These are phyloP conservation scores for Acanthococcus lagerstroemiae DNA, from an alignment of 2,888 invertebrate genomes.

Conservation along the genomic window DNA sequence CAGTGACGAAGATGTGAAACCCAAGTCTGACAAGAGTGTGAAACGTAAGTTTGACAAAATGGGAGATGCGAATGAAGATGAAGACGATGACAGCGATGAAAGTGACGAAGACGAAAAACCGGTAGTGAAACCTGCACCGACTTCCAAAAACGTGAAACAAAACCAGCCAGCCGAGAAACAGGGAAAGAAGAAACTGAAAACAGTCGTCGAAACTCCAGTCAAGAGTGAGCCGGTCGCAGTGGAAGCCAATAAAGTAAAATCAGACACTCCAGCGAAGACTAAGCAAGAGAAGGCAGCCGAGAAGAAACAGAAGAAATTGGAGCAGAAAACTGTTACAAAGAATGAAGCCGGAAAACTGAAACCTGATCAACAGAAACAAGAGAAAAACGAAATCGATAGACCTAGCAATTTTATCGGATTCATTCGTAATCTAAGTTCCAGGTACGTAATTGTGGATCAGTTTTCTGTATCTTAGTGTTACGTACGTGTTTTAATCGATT, in stretches of 20 bases:
- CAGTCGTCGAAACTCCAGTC: too few relatives aligned
- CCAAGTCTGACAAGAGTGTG: not conserved
- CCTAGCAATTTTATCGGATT: not conserved
- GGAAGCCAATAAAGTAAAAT: not conserved
- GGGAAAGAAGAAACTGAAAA: not conserved
- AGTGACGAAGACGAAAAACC: not conserved
- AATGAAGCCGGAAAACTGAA: not conserved
- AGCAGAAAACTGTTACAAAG: too few relatives aligned
- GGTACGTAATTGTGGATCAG: too few relatives aligned
- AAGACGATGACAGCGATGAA: not conserved
- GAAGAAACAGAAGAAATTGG: not conserved
- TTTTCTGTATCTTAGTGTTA: too few relatives aligned
- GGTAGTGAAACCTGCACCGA: not conserved
- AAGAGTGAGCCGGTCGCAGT: not conserved
- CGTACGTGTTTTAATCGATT: too few relatives aligned
- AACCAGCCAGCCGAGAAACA: not conserved
- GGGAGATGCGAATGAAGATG: not conserved
- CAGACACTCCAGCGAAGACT: not conserved
- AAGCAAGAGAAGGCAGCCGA: too few relatives aligned
- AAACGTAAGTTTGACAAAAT: too few relatives aligned
- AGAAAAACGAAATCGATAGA: not conserved
- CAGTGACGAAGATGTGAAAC: not conserved
- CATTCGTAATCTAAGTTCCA: too few relatives aligned
- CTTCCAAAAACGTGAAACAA: not conserved
- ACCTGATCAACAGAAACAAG: too few relatives aligned